These are phyloP conservation scores for Parauchenoglanis punctatus DNA, from an alignment of 2,797 vertebrate genomes.

Conservation along the genomic window DNA sequence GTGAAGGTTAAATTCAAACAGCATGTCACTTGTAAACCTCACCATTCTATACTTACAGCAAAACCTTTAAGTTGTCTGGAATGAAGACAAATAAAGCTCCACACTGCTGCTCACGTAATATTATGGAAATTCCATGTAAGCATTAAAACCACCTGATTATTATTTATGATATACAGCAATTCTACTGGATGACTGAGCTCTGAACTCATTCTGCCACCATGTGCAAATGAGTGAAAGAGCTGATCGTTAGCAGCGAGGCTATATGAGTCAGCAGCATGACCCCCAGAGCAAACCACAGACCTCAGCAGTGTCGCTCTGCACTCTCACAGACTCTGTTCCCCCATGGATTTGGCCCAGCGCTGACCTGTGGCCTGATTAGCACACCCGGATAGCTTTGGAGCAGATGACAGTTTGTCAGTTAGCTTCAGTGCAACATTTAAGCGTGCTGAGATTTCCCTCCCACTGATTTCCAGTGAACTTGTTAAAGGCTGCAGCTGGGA, in stretches of 20 bases:
- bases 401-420: slow-evolving; percentile 41
- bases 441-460: slow-evolving; percentile 47
- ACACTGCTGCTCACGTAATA: slow-evolving; percentile 13
- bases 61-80: slow-evolving; percentile 26
- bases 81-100: slow-evolving; percentile 2
- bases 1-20: slow-evolving; percentile 34
- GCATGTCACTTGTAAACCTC: slow-evolving; percentile 32
- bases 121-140: slow-evolving; percentile 13
- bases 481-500: slow-evolving; percentile 65
- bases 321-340: slow-evolving; percentile 72
- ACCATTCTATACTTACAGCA: slow-evolving; percentile 5
- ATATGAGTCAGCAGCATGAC: slow-evolving; percentile 70
- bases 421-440: slow-evolving; percentile 46
- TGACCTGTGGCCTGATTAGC: slow-evolving; percentile 69
- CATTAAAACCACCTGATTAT: slow-evolving; percentile 19
- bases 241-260: slow-evolving; percentile 55
- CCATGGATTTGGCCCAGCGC: slow-evolving; percentile 64
- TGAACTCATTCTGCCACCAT: slow-evolving; percentile 32
- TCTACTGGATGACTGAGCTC: slow-evolving; percentile 25
- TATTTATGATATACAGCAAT: slow-evolving; percentile 28
- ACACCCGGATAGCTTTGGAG: slow-evolving; percentile 28
- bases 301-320: slow-evolving; percentile 68
- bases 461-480: slow-evolving; percentile 58
- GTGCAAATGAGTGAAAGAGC: slow-evolving; percentile 29
- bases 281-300: slow-evolving; percentile 63